A percentile compares a stretch with the other conserved stretches of the same genome.
Evolutionary conservation across 2,888 invertebrate genomes (phyloP).

Genomic region (Lycocerus yunnanus): DNA sequence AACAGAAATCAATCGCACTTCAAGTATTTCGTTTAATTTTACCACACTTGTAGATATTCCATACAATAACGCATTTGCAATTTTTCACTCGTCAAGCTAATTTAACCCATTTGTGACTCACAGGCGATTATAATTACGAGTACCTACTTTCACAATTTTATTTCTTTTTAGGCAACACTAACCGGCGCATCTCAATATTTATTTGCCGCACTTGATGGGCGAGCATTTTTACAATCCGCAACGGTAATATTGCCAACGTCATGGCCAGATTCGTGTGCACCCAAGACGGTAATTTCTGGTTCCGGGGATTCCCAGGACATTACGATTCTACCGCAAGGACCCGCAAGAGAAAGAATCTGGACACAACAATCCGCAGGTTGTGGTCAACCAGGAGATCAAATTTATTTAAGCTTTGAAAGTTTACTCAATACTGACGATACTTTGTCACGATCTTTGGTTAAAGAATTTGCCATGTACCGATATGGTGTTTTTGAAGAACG

Average conservation of each 20-base stretch:
- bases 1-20: background rate
- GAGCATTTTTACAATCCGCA: conserved; percentile 62
- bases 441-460: conserved; percentile 58
- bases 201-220: conserved; percentile 62
- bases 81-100: too few relatives aligned
- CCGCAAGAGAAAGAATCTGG: conserved; percentile 62
- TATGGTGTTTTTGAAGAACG: conserved; percentile 73
- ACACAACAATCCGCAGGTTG: conserved; percentile 67
- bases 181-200: conserved; percentile 62
- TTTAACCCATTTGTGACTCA: background rate
- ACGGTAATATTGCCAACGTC: conserved; percentile 63
- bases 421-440: conserved; percentile 49
- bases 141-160: background rate
- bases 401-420: conserved; percentile 58
- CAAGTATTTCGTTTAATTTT: background rate
- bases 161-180: conserved; percentile 58
- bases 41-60: background rate
- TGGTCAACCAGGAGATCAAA: conserved; percentile 63
- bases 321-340: conserved; percentile 57
- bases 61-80: background rate
- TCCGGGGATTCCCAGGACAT: conserved; percentile 61
- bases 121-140: background rate
- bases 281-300: conserved; percentile 47
- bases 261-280: conserved; percentile 62
- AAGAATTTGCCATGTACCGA: conserved; percentile 69